A percentile compares a stretch with the other conserved stretches of the same genome.
Conservation (phyloP, 1,140 invertebrate genomes). For the Chymomyza costata region DNA sequence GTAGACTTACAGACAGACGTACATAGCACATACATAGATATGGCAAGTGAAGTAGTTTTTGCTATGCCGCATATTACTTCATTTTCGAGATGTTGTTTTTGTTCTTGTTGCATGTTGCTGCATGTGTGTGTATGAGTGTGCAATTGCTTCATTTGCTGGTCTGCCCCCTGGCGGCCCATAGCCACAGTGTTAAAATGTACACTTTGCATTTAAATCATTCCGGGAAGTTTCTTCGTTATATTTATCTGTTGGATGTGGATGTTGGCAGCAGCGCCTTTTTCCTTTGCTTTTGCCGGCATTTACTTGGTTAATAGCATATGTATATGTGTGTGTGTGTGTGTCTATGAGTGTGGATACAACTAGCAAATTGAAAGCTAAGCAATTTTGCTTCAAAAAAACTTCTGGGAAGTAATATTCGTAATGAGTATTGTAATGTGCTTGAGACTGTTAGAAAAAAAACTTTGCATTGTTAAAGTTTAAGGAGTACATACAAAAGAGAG, state of each 20-base stretch:
- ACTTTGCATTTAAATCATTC: conserved; percentile 73
- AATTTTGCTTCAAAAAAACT: no score
- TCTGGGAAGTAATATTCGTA: no score
- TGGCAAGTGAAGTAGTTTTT: conserved; percentile 16
- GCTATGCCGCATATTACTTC: conserved; percentile 41
- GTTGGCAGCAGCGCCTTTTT: no score
- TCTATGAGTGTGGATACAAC: no score
- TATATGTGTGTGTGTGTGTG: no score
- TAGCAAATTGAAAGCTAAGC: no score
- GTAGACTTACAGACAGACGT: background rate
- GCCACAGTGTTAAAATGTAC: conserved; percentile 68
- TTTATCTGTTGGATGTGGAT: conserved; percentile 68
- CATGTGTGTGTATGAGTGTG: conserved; percentile 48
- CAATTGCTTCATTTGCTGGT: conserved; percentile 67
- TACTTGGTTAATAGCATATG: no score
- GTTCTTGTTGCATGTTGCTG: conserved; percentile 37
- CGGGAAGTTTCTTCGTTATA: conserved; percentile 65
- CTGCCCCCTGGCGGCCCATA: conserved; percentile 37
- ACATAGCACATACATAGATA: background rate
- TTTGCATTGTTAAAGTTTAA: no score
- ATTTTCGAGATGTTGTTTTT: conserved; percentile 41
- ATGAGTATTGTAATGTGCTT: no score
- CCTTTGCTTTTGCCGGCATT: conserved; percentile 6
- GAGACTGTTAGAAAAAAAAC: no score
- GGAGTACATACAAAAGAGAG: no score